Evolutionary conservation across 2,888 invertebrate species (phyloP).

Genomic region (Andrena camellia): DNA sequence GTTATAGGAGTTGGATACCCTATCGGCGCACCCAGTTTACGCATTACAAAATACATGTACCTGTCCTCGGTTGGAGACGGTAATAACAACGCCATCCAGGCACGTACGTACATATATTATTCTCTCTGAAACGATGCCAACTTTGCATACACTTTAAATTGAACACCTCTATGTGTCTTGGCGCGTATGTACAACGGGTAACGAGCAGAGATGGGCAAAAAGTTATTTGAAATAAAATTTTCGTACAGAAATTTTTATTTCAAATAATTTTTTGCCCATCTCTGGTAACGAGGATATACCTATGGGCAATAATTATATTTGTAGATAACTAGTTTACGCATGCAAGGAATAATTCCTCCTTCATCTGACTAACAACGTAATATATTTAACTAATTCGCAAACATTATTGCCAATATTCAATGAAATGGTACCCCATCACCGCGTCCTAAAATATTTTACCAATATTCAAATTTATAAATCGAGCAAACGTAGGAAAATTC

Average conservation of each 20-base stretch:
- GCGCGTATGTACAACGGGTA: too few species aligned
- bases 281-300: too few species aligned
- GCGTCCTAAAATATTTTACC: too few species aligned
- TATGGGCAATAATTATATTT: background rate
- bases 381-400: background rate
- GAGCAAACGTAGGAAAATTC: too few species aligned
- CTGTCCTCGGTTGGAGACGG: slow-evolving; percentile 31
- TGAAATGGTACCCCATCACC: too few species aligned
- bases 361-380: background rate
- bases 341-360: background rate
- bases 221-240: too few species aligned
- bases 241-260: too few species aligned
- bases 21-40: slow-evolving; percentile 20
- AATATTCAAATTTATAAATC: too few species aligned
- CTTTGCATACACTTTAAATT: slow-evolving; percentile 1
- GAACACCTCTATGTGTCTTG: background rate
- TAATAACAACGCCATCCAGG: slow-evolving; percentile 34
- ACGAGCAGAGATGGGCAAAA: too few species aligned
- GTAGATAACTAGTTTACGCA: background rate
- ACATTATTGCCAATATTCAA: background rate
- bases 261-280: too few species aligned
- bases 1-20: background rate
- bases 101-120: background rate
- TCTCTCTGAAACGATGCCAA: slow-evolving; percentile 10
- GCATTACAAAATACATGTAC: slow-evolving; percentile 12